Conservation (phyloP, 2,888 invertebrate genomes). For the Campoletis raptor region DNA sequence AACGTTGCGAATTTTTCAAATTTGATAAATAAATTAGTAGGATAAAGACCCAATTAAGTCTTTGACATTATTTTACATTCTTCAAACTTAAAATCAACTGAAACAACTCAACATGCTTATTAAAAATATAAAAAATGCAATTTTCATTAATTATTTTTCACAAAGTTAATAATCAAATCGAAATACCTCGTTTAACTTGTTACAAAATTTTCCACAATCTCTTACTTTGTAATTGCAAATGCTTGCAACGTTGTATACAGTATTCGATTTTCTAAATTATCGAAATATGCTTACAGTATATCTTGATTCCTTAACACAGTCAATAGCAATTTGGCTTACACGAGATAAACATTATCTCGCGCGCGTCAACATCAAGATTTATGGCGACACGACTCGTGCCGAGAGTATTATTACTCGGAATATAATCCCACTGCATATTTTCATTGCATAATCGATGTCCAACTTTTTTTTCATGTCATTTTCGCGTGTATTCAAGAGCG, state of each 20-base stretch:
- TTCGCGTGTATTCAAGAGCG: background rate
- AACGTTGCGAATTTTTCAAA: background rate
- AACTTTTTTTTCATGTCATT: background rate
- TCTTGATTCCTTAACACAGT: background rate
- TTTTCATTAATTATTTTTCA: background rate
- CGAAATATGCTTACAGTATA: background rate
- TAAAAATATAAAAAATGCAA: background rate
- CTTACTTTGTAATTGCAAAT: background rate
- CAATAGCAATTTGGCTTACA: constrained; percentile 4
- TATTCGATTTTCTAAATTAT: background rate
- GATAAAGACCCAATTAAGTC: background rate
- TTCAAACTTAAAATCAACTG: background rate
- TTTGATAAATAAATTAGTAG: background rate
- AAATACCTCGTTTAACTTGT: background rate
- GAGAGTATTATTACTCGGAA: constrained; percentile 21
- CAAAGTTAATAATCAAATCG: background rate
- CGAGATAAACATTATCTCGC: constrained; percentile 37
- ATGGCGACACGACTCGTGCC: constrained; percentile 14
- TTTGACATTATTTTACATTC: background rate
- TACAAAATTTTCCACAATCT: background rate
- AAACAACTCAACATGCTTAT: background rate
- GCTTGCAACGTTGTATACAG: background rate
- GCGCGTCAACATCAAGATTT: constrained; percentile 44
- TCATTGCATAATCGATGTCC: constrained; percentile 38
- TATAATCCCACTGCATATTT: constrained; percentile 23